Evolutionary conservation across 2,888 invertebrate species (phyloP).

Genomic region (Muscina levida): DNA sequence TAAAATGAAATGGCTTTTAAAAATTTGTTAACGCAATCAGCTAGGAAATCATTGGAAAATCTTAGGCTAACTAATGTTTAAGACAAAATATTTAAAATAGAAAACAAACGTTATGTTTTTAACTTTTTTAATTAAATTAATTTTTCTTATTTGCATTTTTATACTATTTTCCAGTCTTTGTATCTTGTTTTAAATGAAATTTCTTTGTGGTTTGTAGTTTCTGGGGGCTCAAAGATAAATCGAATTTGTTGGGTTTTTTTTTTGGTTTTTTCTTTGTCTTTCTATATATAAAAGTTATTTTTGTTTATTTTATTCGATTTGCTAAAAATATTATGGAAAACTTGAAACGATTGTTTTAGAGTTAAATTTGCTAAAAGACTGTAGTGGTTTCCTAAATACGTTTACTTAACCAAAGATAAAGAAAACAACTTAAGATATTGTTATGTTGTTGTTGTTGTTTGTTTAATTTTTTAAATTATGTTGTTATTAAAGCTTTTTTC

Average conservation of each 20-base stretch:
- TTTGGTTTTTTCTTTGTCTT: slow-evolving; percentile 31
- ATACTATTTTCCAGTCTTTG: slow-evolving; percentile 65
- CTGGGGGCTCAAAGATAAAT: slow-evolving; percentile 53
- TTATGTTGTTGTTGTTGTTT: too few species aligned
- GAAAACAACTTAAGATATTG: too few species aligned
- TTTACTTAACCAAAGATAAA: too few species aligned
- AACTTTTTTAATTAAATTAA: slow-evolving; percentile 30
- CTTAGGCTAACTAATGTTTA: slow-evolving; percentile 61
- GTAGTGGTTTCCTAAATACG: slow-evolving; percentile 26
- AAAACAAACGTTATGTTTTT: slow-evolving; percentile 39
- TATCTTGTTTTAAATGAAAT: slow-evolving; percentile 61
- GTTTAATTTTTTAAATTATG: too few species aligned
- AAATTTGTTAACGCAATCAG: background rate
- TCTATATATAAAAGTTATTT: slow-evolving; percentile 42
- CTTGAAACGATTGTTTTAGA: slow-evolving; percentile 74
- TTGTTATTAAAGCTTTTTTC: too few species aligned
- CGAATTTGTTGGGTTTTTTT: slow-evolving; percentile 32
- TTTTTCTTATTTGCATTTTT: slow-evolving; percentile 48
- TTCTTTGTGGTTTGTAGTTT: slow-evolving; percentile 58
- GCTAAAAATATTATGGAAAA: slow-evolving; percentile 73
- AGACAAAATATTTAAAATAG: slow-evolving; percentile 21
- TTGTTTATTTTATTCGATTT: slow-evolving; percentile 39
- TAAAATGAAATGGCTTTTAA: slow-evolving; percentile 28
- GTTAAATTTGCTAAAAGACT: slow-evolving; percentile 62
- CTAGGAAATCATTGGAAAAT: slow-evolving; percentile 54